These are phyloP conservation scores for Thereva nobilitata DNA, from an alignment of 2,888 invertebrate genomes.

Conservation along the genomic window DNA sequence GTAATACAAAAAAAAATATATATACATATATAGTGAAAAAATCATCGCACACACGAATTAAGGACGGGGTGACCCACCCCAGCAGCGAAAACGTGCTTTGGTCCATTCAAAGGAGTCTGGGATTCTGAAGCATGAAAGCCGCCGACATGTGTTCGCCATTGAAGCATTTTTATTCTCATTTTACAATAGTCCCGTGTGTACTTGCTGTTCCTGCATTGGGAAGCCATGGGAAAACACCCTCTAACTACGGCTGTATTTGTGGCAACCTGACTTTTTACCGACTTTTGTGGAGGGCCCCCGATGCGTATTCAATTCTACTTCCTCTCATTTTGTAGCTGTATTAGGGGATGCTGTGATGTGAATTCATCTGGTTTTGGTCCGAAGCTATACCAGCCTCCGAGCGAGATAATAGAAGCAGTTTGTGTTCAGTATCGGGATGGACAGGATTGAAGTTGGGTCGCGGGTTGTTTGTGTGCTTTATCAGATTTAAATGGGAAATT, in stretches of 20 bases:
- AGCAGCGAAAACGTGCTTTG: conserved; percentile 34
- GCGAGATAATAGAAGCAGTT: not conserved
- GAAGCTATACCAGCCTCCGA: not conserved
- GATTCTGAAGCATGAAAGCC: no score
- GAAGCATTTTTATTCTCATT: not conserved
- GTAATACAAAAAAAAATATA: no score
- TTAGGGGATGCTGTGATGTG: conserved; percentile 18
- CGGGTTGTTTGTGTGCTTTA: no score
- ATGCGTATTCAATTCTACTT: no score
- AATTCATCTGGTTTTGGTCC: conserved; percentile 10
- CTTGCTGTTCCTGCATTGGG: conserved; percentile 2
- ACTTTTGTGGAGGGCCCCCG: no score
- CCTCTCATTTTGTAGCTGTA: not conserved
- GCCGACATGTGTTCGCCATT: conserved; percentile 39
- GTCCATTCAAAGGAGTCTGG: conserved; percentile 34
- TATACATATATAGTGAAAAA: no score
- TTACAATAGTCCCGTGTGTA: not conserved
- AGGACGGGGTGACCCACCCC: conserved; percentile 37
- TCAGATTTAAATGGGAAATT: no score
- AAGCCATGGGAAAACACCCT: conserved; percentile 26
- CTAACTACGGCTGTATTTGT: not conserved
- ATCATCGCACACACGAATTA: no score
- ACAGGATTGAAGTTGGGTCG: no score
- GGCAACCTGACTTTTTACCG: not conserved
- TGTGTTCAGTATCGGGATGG: not conserved